Conservation (phyloP, 2,888 invertebrate species). For the Acrobeloides nanus region DNA sequence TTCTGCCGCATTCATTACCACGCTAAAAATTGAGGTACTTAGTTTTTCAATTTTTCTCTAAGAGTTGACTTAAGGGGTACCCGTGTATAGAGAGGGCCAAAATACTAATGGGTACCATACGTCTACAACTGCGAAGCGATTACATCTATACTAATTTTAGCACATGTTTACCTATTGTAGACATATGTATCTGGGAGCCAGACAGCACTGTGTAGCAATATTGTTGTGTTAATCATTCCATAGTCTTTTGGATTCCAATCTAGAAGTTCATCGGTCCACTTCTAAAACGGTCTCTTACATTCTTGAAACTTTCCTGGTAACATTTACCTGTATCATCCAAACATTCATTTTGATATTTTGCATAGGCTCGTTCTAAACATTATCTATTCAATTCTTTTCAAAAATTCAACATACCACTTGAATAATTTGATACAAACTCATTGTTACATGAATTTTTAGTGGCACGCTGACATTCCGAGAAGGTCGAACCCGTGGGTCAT, state of each 20-base stretch:
- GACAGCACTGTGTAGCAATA: conserved; percentile 41
- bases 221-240: conserved; percentile 43
- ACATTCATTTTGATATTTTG: conserved; percentile 58
- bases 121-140: too few species aligned
- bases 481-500: conserved; percentile 48
- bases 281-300: too few species aligned
- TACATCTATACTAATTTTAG: too few species aligned
- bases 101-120: too few species aligned
- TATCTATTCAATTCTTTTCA: conserved; percentile 1
- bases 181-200: conserved; percentile 52
- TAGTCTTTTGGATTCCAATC: conserved; percentile 29
- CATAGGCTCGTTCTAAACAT: conserved; percentile 56
- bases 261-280: conserved; percentile 48
- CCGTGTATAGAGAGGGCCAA: too few species aligned
- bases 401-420: conserved; percentile 18
- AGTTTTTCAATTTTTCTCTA: too few species aligned
- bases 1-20: conserved; percentile 50
- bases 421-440: conserved; percentile 46
- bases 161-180: too few species aligned
- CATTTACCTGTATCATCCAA: conserved; percentile 57
- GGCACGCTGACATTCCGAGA: conserved; percentile 38
- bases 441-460: conserved; percentile 43
- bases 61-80: too few species aligned
- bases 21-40: too few species aligned
- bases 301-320: too few species aligned